Evolutionary conservation across 2,113 vertebrate genomes (phyloP), one percentile per base, ranked within the genome.

Genomic region (Leiothrix lutea): DNA sequence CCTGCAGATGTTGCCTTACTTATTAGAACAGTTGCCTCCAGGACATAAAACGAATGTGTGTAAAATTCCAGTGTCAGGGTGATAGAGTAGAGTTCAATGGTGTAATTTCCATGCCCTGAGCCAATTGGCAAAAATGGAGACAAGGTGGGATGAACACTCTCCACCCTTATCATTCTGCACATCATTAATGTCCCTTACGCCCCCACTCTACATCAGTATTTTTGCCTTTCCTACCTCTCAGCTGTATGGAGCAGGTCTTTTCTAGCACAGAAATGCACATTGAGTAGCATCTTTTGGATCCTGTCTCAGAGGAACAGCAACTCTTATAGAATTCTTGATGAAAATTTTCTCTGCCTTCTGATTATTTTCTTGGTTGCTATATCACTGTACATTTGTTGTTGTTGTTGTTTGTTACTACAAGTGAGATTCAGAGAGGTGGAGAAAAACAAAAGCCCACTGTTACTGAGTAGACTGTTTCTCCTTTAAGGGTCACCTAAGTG

Each of bases 21-120:
- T 84, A 88, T 71, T 92, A 53, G 25, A 90, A 60, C 38, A 44
- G 16, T 88, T 90, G 80, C 86, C 86, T 81, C 42, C 69, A 88
- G 79, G 75, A 77, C 54, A 71, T 47, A 84, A 53, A 90, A 67
- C 56, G 83, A 78, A 31, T 57, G 35, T 11, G 31, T 81, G 69
- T 65, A 71, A 91, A 88, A 86, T 18, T 70, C 22, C 36, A 50
- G 5, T 0, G 1, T 83, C 65, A 54, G 36, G 25, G 35, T 90
- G 75, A 64, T 48, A 67, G 48, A n/a, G n/a, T n/a, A n/a, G n/a
- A 84, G 35, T 73, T 93, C 66, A 65, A 7, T 33, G 15, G 44
- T 92, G 79, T 80, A 77, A 86, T 93, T 93, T 96, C 80, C 48
- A 84, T 81, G 53, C 23, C 75, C 25, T 0, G 4, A 84, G 82